Evolutionary conservation across 2,113 vertebrate species (phyloP), one percentile per base, ranked within the genome.

Genomic region (Platanista minor): DNA sequence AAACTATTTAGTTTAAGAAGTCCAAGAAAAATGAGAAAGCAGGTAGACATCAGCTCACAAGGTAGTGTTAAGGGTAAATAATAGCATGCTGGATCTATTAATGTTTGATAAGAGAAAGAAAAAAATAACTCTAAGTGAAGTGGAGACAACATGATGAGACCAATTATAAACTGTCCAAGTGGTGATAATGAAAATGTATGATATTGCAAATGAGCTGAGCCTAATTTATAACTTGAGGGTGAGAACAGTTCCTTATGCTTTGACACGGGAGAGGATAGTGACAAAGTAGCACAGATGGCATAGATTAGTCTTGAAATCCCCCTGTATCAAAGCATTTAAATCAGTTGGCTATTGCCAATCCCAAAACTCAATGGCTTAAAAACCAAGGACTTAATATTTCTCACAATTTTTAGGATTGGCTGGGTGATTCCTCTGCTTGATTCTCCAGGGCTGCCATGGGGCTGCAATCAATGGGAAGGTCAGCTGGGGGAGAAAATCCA

Each of bases 131-230:
- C 80, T 66, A 84, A 85, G 12, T 75, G 20, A 57, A 82, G 31
- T 74, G 12, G 36, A 59, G 49, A 91, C 27, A 71, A 21, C 15
- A 69, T 64, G 15, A 59, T 7, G 20, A 92, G 54, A 59, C 13
- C 57, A 94, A 87, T 92, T 90, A 95, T 83, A 87, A 90, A 64
- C 14, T 57, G 3, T 57, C 33, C 52, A 93, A 91, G 15, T 67
- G 12, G 46, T 84, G 61, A 86, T 89, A 54, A 93, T 62, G 15
- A 93, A 93, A 95, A 86, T 43, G 9, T 23, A 88, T 90, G 64
- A 74, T 82, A 78, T 4, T 95, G 46, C 18, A 72, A 95, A 86
- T 78, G 67, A 95, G 21, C 46, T 62, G 25, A 92, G 39, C 41
- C 29, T 88, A 41, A 95, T 43, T 57, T 87, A 43, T 74, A 74